phyloP scores from a whole-genome alignment of 1,140 invertebrate species.

The Hycleus phaleratus region DNA sequence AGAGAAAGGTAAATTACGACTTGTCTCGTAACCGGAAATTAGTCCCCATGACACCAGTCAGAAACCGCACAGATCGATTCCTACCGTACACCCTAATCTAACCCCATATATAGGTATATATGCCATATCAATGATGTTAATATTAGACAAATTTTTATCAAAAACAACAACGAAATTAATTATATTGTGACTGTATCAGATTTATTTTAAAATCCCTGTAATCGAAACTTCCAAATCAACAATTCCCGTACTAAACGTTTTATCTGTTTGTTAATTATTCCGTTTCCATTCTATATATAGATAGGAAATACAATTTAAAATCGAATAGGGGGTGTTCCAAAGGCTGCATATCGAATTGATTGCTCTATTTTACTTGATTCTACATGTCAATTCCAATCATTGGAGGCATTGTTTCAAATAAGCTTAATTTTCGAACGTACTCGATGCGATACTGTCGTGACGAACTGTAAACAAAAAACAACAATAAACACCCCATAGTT shows the following conservation, averaged over 20 bases:
- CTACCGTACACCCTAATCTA: no score
- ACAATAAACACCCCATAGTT: no score
- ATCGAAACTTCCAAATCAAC: conserved; percentile 8
- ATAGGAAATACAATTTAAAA: conserved; percentile 5
- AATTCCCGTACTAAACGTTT: conserved; percentile 4
- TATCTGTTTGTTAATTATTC: conserved; percentile 13
- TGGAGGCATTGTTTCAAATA: no score
- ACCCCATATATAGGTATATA: no score
- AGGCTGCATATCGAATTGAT: neutral
- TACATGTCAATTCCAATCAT: no score
- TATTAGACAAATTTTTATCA: no score
- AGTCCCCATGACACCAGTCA: conserved; percentile 31
- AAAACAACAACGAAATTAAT: neutral
- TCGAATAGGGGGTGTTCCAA: neutral
- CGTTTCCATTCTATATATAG: neutral
- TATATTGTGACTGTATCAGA: neutral
- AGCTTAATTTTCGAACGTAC: no score
- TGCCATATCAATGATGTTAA: no score
- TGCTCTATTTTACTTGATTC: neutral
- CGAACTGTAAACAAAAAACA: no score
- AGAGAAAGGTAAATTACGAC: conserved; percentile 31
- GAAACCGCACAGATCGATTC: conserved; percentile 24
- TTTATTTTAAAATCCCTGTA: no score
- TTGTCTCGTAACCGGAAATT: conserved; percentile 32
- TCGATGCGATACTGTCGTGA: no score